phyloP scores from a whole-genome alignment of 2,797 vertebrate genomes.

The Graptemys geographica region DNA sequence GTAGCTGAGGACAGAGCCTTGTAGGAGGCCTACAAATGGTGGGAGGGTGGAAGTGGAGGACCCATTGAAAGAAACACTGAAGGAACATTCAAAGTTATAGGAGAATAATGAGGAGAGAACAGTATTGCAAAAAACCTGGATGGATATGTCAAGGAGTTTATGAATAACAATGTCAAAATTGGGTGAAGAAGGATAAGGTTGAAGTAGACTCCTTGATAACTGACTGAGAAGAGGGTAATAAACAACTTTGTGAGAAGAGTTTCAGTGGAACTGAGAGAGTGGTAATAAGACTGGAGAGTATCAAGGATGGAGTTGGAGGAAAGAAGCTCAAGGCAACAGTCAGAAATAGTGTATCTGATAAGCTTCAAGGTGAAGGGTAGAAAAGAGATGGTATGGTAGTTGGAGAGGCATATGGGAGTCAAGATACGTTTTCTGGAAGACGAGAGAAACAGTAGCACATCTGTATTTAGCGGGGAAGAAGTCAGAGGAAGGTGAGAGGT shows the following conservation, averaged over 20 bases:
- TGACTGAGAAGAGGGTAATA: not conserved
- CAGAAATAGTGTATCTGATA: not conserved
- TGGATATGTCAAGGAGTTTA: not conserved
- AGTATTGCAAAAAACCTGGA: not conserved
- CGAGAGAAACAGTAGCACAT: not conserved
- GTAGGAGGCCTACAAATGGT: not conserved
- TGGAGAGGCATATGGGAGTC: not conserved
- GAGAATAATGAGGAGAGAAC: not conserved
- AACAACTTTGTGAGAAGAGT: not conserved
- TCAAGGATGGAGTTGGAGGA: not conserved
- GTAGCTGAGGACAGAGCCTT: not conserved
- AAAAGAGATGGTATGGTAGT: not conserved
- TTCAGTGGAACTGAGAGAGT: not conserved
- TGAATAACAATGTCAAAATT: not conserved
- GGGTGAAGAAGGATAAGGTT: not conserved
- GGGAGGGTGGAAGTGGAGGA: not conserved
- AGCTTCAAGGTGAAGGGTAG: not conserved
- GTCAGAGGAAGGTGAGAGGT: not conserved
- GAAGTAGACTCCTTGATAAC: not conserved
- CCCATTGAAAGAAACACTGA: not conserved
- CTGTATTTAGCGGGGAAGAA: not conserved
- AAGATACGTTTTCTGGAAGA: not conserved
- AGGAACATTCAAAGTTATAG: not conserved
- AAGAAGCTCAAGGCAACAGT: not conserved
- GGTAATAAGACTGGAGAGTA: not conserved